A percentile compares a stretch with the other conserved stretches of the same genome.
Conservation (phyloP, 2,888 invertebrate species). For the Desoria tigrina region DNA sequence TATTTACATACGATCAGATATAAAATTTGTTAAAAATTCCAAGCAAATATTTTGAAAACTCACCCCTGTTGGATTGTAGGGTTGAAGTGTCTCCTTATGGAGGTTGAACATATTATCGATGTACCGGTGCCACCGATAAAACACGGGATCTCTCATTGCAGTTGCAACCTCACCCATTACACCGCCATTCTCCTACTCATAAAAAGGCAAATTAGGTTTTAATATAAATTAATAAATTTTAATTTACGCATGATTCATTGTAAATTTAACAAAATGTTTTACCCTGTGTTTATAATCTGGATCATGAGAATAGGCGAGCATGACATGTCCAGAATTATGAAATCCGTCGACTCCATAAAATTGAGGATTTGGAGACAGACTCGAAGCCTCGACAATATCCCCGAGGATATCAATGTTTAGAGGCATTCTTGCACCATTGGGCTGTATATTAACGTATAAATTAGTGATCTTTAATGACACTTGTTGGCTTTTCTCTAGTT, state of each 20-base stretch:
- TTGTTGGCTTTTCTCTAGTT: neutral
- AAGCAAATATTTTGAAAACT: slow-evolving; percentile 2
- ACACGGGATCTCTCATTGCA: slow-evolving; percentile 82
- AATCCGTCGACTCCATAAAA: slow-evolving; percentile 60
- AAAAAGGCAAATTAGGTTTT: no score
- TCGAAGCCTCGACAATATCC: slow-evolving; percentile 72
- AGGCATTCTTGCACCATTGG: slow-evolving; percentile 66
- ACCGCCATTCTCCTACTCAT: slow-evolving; percentile 73
- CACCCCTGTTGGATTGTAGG: slow-evolving; percentile 54
- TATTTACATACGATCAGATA: neutral
- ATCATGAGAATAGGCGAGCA: slow-evolving; percentile 76
- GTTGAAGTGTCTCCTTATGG: slow-evolving; percentile 69
- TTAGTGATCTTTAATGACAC: slow-evolving; percentile 57
- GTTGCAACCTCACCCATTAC: slow-evolving; percentile 82
- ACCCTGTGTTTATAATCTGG: slow-evolving; percentile 75
- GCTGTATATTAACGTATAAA: slow-evolving; percentile 59
- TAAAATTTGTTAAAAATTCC: neutral
- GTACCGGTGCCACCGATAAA: slow-evolving; percentile 82
- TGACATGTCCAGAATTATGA: slow-evolving; percentile 63
- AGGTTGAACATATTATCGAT: slow-evolving; percentile 75
- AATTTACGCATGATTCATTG: neutral
- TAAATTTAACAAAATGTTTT: neutral
- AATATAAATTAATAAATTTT: neutral
- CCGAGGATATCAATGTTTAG: slow-evolving; percentile 74
- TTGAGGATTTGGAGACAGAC: slow-evolving; percentile 58